A percentile compares a stretch with the other conserved stretches of the same genome.
These are phyloP conservation scores for Ophioderma brevispina DNA, from an alignment of 35 echinoderm and acorn worm genomes.

Conservation along the genomic window DNA sequence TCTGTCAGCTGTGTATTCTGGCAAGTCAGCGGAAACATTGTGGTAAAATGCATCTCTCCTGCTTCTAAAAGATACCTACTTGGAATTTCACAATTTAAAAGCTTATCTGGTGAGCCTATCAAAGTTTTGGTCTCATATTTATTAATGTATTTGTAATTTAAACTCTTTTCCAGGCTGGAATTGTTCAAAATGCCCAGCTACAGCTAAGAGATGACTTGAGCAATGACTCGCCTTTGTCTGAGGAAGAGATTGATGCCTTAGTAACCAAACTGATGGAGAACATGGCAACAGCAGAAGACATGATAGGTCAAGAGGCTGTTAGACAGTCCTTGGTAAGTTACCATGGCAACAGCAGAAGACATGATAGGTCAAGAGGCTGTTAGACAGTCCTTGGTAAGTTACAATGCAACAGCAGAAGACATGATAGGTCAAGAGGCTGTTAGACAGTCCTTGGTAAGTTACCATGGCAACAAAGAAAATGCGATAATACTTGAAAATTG, in stretches of 20 bases:
- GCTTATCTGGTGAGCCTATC: too few relatives aligned
- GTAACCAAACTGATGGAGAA: constrained; percentile 81
- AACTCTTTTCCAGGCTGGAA: constrained; percentile 13
- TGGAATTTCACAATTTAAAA: too few relatives aligned
- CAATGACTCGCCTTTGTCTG: constrained; percentile 42
- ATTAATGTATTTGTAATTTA: neutral
- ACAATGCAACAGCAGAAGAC: constrained; percentile 80
- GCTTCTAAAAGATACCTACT: too few relatives aligned
- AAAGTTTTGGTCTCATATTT: too few relatives aligned
- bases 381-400: constrained; percentile 80
- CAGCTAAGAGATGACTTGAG: constrained; percentile 46
- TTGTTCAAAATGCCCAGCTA: constrained; percentile 41
- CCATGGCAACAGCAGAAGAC: constrained; percentile 79
- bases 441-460: constrained; percentile 80
- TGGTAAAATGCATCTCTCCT: too few relatives aligned
- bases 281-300: constrained; percentile 78
- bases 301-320: constrained; percentile 77
- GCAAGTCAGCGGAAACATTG: too few relatives aligned
- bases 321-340: constrained; percentile 81
- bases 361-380: constrained; percentile 77
- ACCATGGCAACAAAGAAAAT: too few relatives aligned
- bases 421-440: constrained; percentile 77
- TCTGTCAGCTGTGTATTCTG: too few relatives aligned
- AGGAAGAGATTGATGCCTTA: constrained; percentile 84
- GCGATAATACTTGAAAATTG: too few relatives aligned